Base-by-base conservation (phyloP, 2,888 invertebrate genomes). In the Hoplodrina ambigua region DNA sequence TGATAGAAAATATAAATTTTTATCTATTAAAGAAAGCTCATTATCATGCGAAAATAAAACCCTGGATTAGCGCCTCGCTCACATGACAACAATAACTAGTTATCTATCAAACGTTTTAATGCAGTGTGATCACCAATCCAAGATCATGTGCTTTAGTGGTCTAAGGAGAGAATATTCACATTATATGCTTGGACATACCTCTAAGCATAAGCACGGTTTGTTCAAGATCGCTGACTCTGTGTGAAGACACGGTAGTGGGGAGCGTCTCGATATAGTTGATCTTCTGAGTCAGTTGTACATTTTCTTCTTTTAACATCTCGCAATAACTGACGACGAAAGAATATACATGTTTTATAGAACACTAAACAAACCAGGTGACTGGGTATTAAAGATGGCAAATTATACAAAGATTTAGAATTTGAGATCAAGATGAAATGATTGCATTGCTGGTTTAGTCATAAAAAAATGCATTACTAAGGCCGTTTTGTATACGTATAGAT, bases 261-360 rank as follows among this genome's bases (percentile, higher is more conserved):
- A 85, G 65, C 0, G 85, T 81, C 60, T 94, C 95, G 46, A 92
- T 61, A 0, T 92, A 85, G 59, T 88, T 92, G 41, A 93, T 88
- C 66, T 90, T 89, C n/a, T 93, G 84, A 3, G 92, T 92, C 69
- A 96, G 78, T 75, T 96, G 96, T 10, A 96, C 94, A 82, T 97
- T 96, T 85, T 97, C 97, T 82, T 97, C 97, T 82, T 97, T 97
- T 0, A 97, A 86, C 87, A 97, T 96, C 57, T 97, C 94, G 58
- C 97, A 96, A 81, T 97, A 97, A 81, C 97, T 97, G 81, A 54
- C 6, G 30, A 10, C 0, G 7, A 53, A 44, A 15, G 0, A 30
- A 49, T 17, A 13, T 2, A 37, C 5, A 41, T 13, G 41, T 41
- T 41, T 41, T 41, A 41, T 41, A 41, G 11, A 41, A 8, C 41